Evolutionary conservation across 2,113 vertebrate species (phyloP), one percentile per base, ranked within the genome.

Genomic region (Pyxicephalus adspersus): DNA sequence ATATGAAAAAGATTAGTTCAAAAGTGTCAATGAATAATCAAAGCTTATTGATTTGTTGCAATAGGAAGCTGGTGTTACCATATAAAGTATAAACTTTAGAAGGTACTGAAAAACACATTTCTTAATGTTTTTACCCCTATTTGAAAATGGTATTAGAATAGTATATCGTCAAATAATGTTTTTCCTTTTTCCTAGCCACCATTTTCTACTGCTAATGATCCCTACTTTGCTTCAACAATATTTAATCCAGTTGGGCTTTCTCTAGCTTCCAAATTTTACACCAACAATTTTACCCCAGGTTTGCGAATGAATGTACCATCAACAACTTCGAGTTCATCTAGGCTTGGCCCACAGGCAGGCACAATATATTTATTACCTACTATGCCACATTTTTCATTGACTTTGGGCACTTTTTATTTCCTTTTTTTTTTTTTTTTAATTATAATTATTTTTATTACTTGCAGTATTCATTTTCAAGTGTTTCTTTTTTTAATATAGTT

Each of bases 251-350:
- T 67, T 83, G 60, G 51, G 0, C 74, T 68, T 82, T 52, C 34
- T 66, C 63, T 50, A 64, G 11, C 50, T 57, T 80, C 26, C 61
- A 83, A 76, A 61, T 80, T 66, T 55, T 77, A 77, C 68, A 17
- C 28, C 64, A 60, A 83, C 79, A 60, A 9, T 11, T 81, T 25
- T 83, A 61, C 0, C 3, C 1, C 74, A 83, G 25, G 71, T 76
- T 64, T 71, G 9, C 34, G 85, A 85, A 85, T 84, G 76, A 83
- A 64, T 82, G 74, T 64, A 80, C 66, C 78, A 4, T 9, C 45
- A 78, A 15, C 15, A 54, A 5, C 26, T 58, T 77, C 9, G 5
- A 22, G 20, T 71, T 22, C 1, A 31, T 22, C 0, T 38, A 80
- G 25, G 4, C 71, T 51, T 54, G 50, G 7, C 1, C 78, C 60